phyloP scores from a whole-genome alignment of 2,113 vertebrate genomes.

The Odocoileus virginianus region DNA sequence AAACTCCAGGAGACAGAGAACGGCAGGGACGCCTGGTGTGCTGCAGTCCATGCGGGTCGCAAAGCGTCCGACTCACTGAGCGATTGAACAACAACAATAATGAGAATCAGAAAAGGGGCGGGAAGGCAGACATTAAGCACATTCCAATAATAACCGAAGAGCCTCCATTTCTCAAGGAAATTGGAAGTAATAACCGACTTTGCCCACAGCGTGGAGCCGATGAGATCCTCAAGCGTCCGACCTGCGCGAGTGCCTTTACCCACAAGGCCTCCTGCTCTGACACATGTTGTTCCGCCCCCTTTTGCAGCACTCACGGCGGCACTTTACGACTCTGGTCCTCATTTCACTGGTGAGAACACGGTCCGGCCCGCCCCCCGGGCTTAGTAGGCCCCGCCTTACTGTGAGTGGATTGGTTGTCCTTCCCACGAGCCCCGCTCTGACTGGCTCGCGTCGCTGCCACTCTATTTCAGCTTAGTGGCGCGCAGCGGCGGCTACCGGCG shows the following conservation, averaged over 20 bases:
- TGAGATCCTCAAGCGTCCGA: rapidly evolving
- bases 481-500: background rate
- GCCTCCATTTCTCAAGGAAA: background rate
- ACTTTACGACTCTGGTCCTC: conserved; percentile 42
- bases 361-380: background rate
- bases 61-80: background rate
- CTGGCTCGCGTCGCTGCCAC: conserved; percentile 30
- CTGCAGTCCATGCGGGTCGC: background rate
- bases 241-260: background rate
- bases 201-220: background rate
- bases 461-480: conserved; percentile 34
- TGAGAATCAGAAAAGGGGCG: background rate
- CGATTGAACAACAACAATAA: background rate
- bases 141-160: background rate
- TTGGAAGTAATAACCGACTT: rapidly evolving
- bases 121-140: background rate
- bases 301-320: conserved; percentile 26
- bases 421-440: background rate
- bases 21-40: background rate
- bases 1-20: background rate
- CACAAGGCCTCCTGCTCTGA: background rate
- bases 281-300: background rate
- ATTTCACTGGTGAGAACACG: background rate
- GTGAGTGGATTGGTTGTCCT: background rate
- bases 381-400: background rate